phyloP scores from a whole-genome alignment of 2,113 vertebrate species.

The Xerus inauris region DNA sequence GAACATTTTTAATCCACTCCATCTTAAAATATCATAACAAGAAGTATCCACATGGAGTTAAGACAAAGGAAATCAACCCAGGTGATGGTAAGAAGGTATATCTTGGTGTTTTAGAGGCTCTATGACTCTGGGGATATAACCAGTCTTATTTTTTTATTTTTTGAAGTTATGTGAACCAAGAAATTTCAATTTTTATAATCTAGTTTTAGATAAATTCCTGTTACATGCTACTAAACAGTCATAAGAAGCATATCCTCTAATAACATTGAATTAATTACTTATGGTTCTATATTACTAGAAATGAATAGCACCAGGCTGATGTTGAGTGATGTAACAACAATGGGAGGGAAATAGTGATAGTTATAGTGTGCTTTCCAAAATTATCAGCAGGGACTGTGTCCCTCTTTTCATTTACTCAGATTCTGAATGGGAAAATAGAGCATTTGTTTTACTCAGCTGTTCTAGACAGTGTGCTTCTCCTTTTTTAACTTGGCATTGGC shows the following conservation, averaged over 20 bases:
- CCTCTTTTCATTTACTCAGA: not conserved
- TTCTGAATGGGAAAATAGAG: not conserved
- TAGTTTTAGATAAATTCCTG: not conserved
- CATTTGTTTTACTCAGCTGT: not conserved
- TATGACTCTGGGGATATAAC: not conserved
- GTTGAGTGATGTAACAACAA: not conserved
- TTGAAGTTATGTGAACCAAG: constrained; percentile 6
- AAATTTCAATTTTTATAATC: constrained; percentile 33
- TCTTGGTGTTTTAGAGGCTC: not conserved
- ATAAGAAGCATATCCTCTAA: not conserved
- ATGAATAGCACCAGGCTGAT: not conserved
- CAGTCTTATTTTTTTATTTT: constrained; percentile 7
- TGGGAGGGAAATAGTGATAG: not conserved
- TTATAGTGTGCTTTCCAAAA: not conserved
- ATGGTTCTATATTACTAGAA: not conserved
- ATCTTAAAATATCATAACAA: not conserved
- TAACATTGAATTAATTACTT: not conserved
- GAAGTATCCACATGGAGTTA: not conserved
- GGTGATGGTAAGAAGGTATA: not conserved
- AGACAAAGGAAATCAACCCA: not conserved
- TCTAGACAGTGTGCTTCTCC: not conserved
- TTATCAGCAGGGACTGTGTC: not conserved
- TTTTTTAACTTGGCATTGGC: not conserved
- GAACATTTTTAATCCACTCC: not conserved
- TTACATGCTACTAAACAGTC: not conserved